Base-by-base conservation (phyloP, 2,888 invertebrate genomes). In the Sussaba pulchella region DNA sequence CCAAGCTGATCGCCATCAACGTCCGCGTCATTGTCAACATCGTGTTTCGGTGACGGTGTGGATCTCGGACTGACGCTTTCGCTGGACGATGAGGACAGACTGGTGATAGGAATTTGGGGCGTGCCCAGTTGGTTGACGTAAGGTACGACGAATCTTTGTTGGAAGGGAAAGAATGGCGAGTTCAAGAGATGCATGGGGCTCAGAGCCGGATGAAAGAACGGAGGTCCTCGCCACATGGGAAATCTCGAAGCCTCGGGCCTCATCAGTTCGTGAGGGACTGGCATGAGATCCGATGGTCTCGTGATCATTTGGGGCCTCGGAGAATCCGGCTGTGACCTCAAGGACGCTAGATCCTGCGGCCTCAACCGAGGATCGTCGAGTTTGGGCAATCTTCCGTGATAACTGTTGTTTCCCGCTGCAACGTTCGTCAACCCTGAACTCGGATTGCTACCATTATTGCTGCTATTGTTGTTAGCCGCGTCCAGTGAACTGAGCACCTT, bases 91-190 rank as follows among this genome's bases (percentile, higher is more conserved):
- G 88, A 88, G 14, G 89, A 88, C 17, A 89, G 31, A 41, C 89
- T 89, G 9, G 88, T 85, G 0, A 88, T 84, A 26, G 84, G 82
- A 39, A 89, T 87, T 59, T 88, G 88, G 0, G 88, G 83, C 0
- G 86, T 76, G 14, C 86, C 87, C 0, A 87, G 84, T 79, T 91
- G 91, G 39, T 90, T 89, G 67, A 89, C 87, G 77, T 90, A 91
- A 2, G 91, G 91, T 2, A 91, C 87, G 39, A 91, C 87, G 67
- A 91, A 91, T 4, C 90, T 85, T 61, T 91, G 91, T 70, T 89
- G 91, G 64, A 91, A 91, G 10, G 91, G 89, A 50, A 91, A 90
- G 67, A 90, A 91, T 5, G 90, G 89, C n/a, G 90, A 82, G 82
- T 89, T 90, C 12, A 91, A 84, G 14, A 91, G 84, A 71, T 91